Evolutionary conservation across 2,888 invertebrate species (phyloP), one percentile per base, ranked within the genome.

Genomic region (Noctua comes): DNA sequence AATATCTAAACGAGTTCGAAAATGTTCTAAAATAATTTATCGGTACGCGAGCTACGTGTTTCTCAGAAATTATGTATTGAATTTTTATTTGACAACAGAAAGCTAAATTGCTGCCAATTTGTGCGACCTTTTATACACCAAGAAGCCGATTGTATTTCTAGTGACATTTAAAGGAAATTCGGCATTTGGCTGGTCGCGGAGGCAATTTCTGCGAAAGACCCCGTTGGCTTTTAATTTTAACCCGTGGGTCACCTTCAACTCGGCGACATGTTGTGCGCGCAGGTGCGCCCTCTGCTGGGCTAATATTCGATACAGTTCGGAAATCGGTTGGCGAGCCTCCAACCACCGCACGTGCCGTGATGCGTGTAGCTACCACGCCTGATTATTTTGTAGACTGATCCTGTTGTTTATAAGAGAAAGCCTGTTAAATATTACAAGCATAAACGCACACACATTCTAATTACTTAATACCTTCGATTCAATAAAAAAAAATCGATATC

Each of bases 311-410:
- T 87, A 78, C 79, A 76, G 82, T 86, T 90, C 89, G 88, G 81
- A 85, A 83, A 89, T 90, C 83, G 77, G 86, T 85, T 91, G 91
- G 91, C 91, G 76, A 46, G 65, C 72, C 79, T 91, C 92, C 93
- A 91, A 90, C 71, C 77, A 64, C 43, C 82, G 79, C 90, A 89
- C 91, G 90, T 89, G 91, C 86, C 86, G 80, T 62, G 78, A 74
- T 74, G 84, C 74, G 65, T 76, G 76, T 66, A 73, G 80, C 76
- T 78, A 77, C 88, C 79, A 89, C 62, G 80, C 65, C 64, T 68
- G 48, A 62, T 51, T 27, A 73, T 83, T 76, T 72, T 46, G 59
- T 27, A 72, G 83, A 68, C n/a, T 68, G 13, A 76, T 80, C 72
- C 70, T 71, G 64, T 48, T 73, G 31, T 65, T 83, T 70, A 59